These are phyloP conservation scores for Pampus argenteus DNA, from an alignment of 2,797 vertebrate genomes.

Conservation along the genomic window DNA sequence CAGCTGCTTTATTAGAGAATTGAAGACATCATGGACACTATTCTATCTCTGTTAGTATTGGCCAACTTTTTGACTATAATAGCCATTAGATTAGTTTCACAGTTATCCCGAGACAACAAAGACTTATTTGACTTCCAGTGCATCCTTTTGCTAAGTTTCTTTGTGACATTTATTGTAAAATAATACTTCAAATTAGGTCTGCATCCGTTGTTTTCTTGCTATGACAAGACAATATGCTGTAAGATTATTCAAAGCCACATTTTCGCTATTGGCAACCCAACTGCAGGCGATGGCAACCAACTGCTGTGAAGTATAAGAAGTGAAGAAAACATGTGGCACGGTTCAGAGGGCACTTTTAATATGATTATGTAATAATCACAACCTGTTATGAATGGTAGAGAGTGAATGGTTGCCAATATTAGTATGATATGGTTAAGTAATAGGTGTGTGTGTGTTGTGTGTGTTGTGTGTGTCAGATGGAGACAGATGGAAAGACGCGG, in stretches of 20 bases:
- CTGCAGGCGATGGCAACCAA: too few species aligned
- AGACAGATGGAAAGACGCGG: constrained; percentile 61
- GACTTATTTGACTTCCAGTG: neutral
- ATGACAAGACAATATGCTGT: neutral
- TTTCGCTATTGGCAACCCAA: too few species aligned
- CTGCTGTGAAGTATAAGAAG: too few species aligned
- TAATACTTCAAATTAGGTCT: too few species aligned
- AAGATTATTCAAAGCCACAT: neutral
- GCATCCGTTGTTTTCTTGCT: neutral
- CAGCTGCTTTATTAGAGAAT: neutral
- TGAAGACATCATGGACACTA: neutral
- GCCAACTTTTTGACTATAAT: neutral
- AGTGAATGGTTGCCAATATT: constrained; percentile 6
- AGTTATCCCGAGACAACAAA: constrained; percentile 4
- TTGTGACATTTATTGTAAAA: too few species aligned
- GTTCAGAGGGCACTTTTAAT: constrained; percentile 41
- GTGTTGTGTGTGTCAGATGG: constrained; percentile 22
- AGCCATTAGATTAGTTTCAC: neutral
- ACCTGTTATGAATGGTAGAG: constrained; percentile 37
- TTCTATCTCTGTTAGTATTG: neutral
- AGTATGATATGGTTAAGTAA: constrained; percentile 11
- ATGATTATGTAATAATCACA: constrained; percentile 46
- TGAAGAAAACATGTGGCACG: too few species aligned
- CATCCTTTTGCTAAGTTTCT: neutral
- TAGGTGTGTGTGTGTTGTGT: constrained; percentile 4